Base-by-base conservation (phyloP, 2,797 vertebrate genomes). In the Anguilla marmorata region DNA sequence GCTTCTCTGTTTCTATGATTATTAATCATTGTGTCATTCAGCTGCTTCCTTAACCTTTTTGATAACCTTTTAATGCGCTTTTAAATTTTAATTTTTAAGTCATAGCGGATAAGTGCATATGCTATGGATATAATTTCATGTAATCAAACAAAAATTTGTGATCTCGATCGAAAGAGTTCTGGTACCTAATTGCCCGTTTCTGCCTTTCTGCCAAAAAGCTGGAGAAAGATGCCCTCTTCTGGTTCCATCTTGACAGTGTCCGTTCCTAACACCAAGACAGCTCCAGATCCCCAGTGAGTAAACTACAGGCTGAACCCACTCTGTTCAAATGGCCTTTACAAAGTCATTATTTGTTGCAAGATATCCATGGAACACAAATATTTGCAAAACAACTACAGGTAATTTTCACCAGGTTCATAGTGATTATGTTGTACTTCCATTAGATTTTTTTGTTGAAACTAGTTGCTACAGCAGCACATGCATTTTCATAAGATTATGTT, bases 181-280 rank as follows among this genome's bases (percentile, higher is more conserved):
- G 72, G 14, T 41, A 41, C 27, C 16, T 76, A 76, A 37, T 76
- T 33, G 27, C 11, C 16, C 2, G 0, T 76, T 37, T 37, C 21
- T 41, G 30, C 48, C 69, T 60, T 88, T 83, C 24, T 19, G 48
- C 52, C 74, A 14, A 37, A 74, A 85, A 88, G 87, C 24, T 88
- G 87, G 87, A 79, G 87, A 76, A 85, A 58, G 69, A 37, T n/a
- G 27, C 87, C 87, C 84, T 80, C 87, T 88, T 33, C 87, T 88
- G 87, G 87, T 60, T 88, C 87, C 69, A 85, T 85, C 54, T 33
- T 88, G 52, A 88, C 87, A 45, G 87, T 88, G 37, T 88, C 87
- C 19, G 69, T 88, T 21, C 52, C 66, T 6, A 88, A 88, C 72
- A 60, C 87, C 19, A 85, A 79, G 52, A 24, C 72, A 2, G 19